Conservation (phyloP, 2,888 invertebrate species). For the Lamellibrachia columna region DNA sequence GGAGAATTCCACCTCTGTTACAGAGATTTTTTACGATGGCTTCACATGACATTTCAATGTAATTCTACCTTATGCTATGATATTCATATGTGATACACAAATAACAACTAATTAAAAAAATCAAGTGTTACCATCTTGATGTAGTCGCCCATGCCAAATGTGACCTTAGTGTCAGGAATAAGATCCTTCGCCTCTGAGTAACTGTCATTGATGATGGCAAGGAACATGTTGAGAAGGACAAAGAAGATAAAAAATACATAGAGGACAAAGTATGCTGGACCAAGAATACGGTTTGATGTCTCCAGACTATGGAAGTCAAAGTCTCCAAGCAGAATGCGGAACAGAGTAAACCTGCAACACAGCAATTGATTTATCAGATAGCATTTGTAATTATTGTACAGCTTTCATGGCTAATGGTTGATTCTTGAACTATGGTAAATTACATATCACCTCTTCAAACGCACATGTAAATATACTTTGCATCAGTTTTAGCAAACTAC, state of each 20-base stretch:
- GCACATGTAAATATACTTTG: too few species aligned
- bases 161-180: slow-evolving; percentile 66
- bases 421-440: too few species aligned
- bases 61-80: too few species aligned
- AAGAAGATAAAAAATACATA: slow-evolving; percentile 79
- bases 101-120: background rate
- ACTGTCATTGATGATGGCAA: slow-evolving; percentile 79
- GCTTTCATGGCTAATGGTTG: too few species aligned
- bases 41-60: too few species aligned
- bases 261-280: slow-evolving; percentile 75
- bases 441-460: too few species aligned
- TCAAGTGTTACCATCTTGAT: slow-evolving; percentile 58
- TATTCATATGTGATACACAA: slow-evolving; percentile 7
- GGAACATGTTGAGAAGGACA: slow-evolving; percentile 77
- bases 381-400: background rate
- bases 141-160: slow-evolving; percentile 70
- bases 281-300: slow-evolving; percentile 72
- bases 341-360: slow-evolving; percentile 69
- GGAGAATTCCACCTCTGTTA: too few species aligned
- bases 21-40: too few species aligned
- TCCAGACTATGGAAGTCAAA: slow-evolving; percentile 75
- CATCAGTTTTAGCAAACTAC: too few species aligned
- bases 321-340: slow-evolving; percentile 76
- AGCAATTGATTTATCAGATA: background rate
- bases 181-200: slow-evolving; percentile 76